phyloP scores from a whole-genome alignment of 1,140 invertebrate genomes.

The Homalodisca vitripennis region DNA sequence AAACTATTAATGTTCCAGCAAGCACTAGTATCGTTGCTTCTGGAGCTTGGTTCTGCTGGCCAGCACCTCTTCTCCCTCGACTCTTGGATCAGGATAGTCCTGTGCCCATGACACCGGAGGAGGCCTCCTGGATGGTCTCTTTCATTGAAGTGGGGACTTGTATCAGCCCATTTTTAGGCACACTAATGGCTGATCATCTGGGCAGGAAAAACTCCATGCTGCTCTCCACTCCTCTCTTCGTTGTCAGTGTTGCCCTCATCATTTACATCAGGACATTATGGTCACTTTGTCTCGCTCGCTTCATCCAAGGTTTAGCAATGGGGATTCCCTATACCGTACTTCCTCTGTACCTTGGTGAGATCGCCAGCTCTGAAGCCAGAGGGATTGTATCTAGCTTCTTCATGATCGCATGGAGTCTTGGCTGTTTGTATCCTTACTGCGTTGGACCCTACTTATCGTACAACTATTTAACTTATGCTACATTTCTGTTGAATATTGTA shows the following conservation, averaged over 20 bases:
- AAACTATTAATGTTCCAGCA: conserved; percentile 42
- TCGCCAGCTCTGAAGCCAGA: conserved; percentile 59
- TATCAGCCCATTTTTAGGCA: conserved; percentile 39
- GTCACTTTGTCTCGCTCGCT: conserved; percentile 29
- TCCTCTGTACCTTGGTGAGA: conserved; percentile 63
- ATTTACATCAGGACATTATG: background rate
- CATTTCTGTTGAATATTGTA: conserved; percentile 57
- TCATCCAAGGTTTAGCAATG: conserved; percentile 59
- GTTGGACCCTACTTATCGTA: conserved; percentile 74
- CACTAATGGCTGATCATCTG: conserved; percentile 62
- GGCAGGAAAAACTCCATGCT: conserved; percentile 71
- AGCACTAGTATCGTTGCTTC: conserved; percentile 45
- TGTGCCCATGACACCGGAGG: conserved; percentile 54
- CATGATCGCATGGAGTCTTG: conserved; percentile 67
- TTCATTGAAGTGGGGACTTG: conserved; percentile 36
- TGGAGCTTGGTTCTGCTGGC: conserved; percentile 53
- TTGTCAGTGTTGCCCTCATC: conserved; percentile 54
- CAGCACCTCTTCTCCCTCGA: conserved; percentile 57
- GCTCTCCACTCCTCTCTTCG: conserved; percentile 58
- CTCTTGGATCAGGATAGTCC: conserved; percentile 50
- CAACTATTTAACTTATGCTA: conserved; percentile 60
- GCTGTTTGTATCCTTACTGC: conserved; percentile 72
- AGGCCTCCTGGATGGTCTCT: conserved; percentile 47
- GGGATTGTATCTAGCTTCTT: conserved; percentile 64
- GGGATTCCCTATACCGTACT: conserved; percentile 54